Evolutionary conservation across 2,113 vertebrate genomes (phyloP).

Genomic region (Phasianus colchicus): DNA sequence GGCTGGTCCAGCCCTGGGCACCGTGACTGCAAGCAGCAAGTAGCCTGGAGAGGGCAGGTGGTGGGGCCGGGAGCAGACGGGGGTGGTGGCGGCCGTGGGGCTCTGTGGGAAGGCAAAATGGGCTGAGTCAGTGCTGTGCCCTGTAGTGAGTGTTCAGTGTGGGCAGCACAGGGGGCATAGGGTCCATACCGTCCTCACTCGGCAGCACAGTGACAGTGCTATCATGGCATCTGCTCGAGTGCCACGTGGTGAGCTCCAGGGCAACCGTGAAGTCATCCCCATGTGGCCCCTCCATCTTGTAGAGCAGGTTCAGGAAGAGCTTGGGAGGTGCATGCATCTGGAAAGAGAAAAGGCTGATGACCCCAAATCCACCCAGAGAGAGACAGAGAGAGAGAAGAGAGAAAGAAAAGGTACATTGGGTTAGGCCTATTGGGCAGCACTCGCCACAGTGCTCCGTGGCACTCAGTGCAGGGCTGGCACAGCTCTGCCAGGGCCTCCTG

Average conservation of each 20-base stretch:
- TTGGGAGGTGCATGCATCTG: conserved; percentile 78
- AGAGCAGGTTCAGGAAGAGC: conserved; percentile 83
- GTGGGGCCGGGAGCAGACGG: conserved; percentile 45
- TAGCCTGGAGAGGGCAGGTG: conserved; percentile 51
- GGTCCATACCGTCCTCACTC: conserved; percentile 72
- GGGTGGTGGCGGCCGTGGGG: background rate
- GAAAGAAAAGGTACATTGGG: background rate
- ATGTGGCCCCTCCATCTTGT: conserved; percentile 77
- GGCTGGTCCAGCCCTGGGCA: conserved; percentile 71
- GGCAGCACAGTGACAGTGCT: conserved; percentile 40
- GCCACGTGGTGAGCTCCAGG: conserved; percentile 82
- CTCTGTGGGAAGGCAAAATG: background rate
- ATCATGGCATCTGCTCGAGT: conserved; percentile 27
- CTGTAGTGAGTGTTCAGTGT: background rate
- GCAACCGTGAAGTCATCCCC: conserved; percentile 56
- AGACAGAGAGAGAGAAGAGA: conserved; percentile 31
- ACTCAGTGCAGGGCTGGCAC: background rate
- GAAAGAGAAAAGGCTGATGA: conserved; percentile 89
- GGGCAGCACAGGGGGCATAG: accelerated
- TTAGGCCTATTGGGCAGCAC: background rate
- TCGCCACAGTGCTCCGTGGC: background rate
- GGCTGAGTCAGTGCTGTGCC: background rate
- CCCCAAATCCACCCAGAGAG: conserved; percentile 66
- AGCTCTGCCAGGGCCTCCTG: background rate
- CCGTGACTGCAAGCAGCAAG: background rate